phyloP scores from a whole-genome alignment of 2,888 invertebrate species.

The Caenorhabditis japonica region DNA sequence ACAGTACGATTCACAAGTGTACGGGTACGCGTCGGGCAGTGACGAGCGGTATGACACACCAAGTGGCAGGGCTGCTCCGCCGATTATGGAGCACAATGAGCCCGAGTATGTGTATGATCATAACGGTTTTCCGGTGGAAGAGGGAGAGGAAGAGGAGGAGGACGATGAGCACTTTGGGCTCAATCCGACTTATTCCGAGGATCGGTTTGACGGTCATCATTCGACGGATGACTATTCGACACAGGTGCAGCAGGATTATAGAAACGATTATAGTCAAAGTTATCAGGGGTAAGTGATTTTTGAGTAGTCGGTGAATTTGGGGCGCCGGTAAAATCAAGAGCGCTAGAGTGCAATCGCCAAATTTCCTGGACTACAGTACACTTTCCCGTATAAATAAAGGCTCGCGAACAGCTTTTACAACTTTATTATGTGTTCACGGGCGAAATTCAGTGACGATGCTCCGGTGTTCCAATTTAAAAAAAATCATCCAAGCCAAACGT shows the following conservation, averaged over 20 bases:
- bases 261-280: conserved; percentile 37
- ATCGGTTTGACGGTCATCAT: conserved; percentile 39
- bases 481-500: no score
- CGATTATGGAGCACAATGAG: conserved; percentile 49
- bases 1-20: conserved; percentile 14
- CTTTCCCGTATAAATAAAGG: no score
- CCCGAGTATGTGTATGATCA: conserved; percentile 56
- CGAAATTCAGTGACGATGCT: no score
- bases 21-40: conserved; percentile 36
- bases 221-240: conserved; percentile 14
- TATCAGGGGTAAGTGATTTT: conserved; percentile 29
- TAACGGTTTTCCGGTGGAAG: conserved; percentile 50
- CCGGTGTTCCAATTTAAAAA: no score
- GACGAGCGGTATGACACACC: conserved; percentile 38
- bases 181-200: conserved; percentile 58
- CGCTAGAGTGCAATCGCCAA: no score
- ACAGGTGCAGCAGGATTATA: conserved; percentile 23
- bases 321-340: no score
- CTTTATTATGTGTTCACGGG: no score
- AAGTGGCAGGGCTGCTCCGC: conserved; percentile 20
- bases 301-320: no score
- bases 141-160: no score
- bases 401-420: not conserved
- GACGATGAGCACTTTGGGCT: conserved; percentile 56
- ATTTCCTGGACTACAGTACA: no score